Percentiles rank a stretch among this genome's conserved stretches.
Evolutionary conservation across 2,113 vertebrate species (phyloP).

Genomic region (Harpagus bidentatus): DNA sequence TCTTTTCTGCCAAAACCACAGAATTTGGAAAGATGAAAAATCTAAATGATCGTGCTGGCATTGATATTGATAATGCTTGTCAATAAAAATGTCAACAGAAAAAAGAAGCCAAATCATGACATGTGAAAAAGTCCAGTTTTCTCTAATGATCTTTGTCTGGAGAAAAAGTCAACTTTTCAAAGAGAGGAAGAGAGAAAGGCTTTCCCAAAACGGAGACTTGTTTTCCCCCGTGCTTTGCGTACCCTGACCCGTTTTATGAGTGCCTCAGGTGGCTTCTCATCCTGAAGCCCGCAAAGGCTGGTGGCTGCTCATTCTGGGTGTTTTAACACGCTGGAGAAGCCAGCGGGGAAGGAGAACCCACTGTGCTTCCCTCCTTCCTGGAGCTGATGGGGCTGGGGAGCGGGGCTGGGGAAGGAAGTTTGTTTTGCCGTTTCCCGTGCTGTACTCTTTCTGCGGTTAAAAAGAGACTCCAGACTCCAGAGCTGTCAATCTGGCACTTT

Average conservation of each 20-base stretch:
- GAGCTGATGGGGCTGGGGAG: background rate
- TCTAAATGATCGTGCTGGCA: background rate
- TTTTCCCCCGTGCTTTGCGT: background rate
- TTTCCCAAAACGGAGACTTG: rapidly evolving
- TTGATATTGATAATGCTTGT: background rate
- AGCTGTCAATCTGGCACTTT: constrained; percentile 54
- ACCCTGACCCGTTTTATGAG: background rate
- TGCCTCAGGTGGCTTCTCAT: background rate
- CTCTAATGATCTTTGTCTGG: background rate
- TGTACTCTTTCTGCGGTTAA: background rate
- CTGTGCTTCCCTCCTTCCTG: background rate
- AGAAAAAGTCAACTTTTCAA: background rate
- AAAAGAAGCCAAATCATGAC: background rate
- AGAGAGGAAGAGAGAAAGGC: background rate
- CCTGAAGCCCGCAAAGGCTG: background rate
- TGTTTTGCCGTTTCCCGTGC: background rate
- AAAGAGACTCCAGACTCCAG: constrained; percentile 10
- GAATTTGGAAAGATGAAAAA: background rate
- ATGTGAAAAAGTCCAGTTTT: background rate
- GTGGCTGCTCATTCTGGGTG: background rate
- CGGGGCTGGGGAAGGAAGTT: background rate
- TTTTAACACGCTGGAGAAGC: rapidly evolving
- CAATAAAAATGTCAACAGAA: background rate
- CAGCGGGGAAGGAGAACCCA: background rate
- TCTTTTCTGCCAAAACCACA: background rate